A percentile compares a stretch with the other conserved stretches of the same genome.
Evolutionary conservation across 2,888 invertebrate genomes (phyloP).

Genomic region (Balanococcus diminutus): DNA sequence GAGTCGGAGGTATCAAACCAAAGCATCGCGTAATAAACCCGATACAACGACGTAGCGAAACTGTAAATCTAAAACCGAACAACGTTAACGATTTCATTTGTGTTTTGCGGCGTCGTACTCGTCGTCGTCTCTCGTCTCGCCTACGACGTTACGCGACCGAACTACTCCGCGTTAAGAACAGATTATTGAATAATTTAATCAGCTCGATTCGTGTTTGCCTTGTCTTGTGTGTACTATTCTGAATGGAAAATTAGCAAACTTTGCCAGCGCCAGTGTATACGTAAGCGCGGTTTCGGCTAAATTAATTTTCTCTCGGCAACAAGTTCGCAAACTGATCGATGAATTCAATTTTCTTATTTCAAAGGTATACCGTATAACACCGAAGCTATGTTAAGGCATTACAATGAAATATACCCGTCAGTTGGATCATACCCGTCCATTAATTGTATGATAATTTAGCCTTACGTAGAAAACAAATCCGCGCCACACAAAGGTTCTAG

Average conservation of each 20-base stretch:
- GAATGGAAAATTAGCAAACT: slow-evolving; percentile 18
- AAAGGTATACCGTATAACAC: neutral
- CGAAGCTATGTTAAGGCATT: neutral
- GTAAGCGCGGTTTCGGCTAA: neutral
- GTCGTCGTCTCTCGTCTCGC: neutral
- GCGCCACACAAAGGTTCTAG: too few species aligned
- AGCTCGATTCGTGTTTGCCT: slow-evolving; percentile 14
- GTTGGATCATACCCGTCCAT: too few species aligned
- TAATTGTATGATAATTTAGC: too few species aligned
- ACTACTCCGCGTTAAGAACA: neutral
- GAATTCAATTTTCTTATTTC: neutral
- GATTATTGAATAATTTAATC: slow-evolving; percentile 29
- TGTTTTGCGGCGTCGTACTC: neutral
- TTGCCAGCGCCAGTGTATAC: neutral
- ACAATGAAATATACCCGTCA: neutral
- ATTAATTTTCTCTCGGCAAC: slow-evolving; percentile 10
- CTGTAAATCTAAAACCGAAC: neutral
- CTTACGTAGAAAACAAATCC: too few species aligned
- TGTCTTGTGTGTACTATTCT: neutral
- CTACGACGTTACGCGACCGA: neutral
- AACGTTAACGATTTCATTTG: slow-evolving; percentile 12
- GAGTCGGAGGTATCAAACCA: too few species aligned
- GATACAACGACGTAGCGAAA: neutral
- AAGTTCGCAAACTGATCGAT: slow-evolving; percentile 7
- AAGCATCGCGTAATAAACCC: neutral